phyloP scores from a whole-genome alignment of 2,888 invertebrate genomes.

The Philereme transversata region DNA sequence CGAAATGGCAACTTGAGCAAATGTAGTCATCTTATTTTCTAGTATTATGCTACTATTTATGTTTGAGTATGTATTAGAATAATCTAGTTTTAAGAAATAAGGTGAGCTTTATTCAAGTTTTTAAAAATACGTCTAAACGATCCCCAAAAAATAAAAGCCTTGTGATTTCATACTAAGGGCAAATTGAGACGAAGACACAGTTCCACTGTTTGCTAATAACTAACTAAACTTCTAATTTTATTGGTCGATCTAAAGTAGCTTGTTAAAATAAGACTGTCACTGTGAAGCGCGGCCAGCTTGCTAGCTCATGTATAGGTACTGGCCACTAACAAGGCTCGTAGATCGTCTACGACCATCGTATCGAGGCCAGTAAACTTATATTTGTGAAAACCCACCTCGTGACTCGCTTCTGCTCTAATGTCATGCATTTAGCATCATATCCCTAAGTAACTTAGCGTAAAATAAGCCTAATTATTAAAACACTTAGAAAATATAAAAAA shows the following conservation, averaged over 20 bases:
- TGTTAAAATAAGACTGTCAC: not conserved
- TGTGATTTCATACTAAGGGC: not conserved
- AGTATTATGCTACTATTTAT: conserved; percentile 33
- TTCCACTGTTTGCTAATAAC: not conserved
- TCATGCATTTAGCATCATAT: not conserved
- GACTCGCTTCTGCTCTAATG: not conserved
- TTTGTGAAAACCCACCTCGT: not conserved
- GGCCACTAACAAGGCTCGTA: conserved; percentile 1
- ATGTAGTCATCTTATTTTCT: conserved; percentile 51
- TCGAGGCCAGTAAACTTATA: not conserved
- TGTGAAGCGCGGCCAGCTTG: not conserved
- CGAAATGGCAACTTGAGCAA: conserved; percentile 81
- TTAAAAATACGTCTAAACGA: no score
- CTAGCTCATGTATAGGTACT: not conserved
- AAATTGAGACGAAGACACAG: conserved; percentile 1
- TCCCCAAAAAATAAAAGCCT: not conserved
- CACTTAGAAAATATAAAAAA: not conserved
- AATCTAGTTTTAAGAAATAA: no score
- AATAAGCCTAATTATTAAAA: conserved; percentile 9
- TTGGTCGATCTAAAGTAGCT: not conserved
- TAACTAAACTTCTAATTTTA: not conserved
- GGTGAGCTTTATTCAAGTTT: no score
- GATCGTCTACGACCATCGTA: conserved; percentile 2
- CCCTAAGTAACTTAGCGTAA: not conserved
- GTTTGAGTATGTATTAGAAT: not conserved